Base-by-base conservation (phyloP, 2,888 invertebrate species). In the Lathronympha strigana region DNA sequence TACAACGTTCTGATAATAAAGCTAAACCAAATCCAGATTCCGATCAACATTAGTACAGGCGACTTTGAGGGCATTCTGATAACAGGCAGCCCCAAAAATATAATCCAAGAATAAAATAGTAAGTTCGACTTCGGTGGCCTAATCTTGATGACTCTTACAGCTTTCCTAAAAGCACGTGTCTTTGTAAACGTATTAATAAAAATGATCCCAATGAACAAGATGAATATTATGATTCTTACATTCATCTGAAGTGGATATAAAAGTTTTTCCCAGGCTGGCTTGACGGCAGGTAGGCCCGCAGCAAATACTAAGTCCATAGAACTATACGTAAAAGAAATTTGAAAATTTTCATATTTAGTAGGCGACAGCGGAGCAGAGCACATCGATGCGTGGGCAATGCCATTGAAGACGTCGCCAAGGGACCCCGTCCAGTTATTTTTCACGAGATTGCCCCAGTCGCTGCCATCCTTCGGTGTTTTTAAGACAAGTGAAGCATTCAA, bases 371-470 rank as follows among this genome's bases (percentile, higher is more conserved):
- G 84, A 33, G 76, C 63, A 5, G 83, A 76, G 67, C 83, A 83
- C 43, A 82, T 77, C 1, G 87, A 83, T 31, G 71, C 73, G 53
- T 84, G 77, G 4, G 74, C 80, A 6, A 69, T 72, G 9, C 68
- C 69, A 55, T 84, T 83, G 57, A 72, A 83, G 9, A 84, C 72
- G 15, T 85, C 84, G 1, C 86, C 86, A 11, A 87, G 70, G 8
- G 84, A 82, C 0, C 87, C 86, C n/a, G 86, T 84, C 87, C 87
- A 86, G 68, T 79, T 84, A 33, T 77, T 76, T 67, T 82, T 71
- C 63, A 69, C 66, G 61, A 71, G 83, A 28, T 70, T 69, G 2
- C 86, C 86, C 71, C 76, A 78, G 47, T 76, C 76, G 5, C 63
- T 58, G 1, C 76, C 78, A 4, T 71, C 72, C 1, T 45, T 25